Evolutionary conservation across 2,797 vertebrate genomes (phyloP).

Genomic region (Oreortyx pictus): DNA sequence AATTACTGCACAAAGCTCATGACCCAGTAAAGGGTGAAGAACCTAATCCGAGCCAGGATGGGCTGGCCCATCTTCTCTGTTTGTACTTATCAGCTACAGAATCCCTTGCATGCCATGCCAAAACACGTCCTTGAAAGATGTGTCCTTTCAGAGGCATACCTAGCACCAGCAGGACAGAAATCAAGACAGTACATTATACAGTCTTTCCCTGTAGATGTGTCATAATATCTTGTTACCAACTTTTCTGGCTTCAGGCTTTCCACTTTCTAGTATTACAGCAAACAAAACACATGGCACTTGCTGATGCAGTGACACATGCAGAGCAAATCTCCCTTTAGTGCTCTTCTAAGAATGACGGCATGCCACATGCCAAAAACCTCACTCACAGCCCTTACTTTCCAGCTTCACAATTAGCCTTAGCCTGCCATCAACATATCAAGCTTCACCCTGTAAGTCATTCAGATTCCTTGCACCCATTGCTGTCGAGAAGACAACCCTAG

Average conservation of each 20-base stretch:
- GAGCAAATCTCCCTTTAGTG: background rate
- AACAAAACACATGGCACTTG: background rate
- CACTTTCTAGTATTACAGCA: background rate
- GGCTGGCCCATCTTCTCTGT: background rate
- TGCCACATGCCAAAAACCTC: background rate
- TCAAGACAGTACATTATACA: accelerated
- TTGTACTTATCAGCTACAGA: background rate
- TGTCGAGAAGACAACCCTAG: background rate
- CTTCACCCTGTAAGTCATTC: background rate
- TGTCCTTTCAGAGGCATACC: background rate
- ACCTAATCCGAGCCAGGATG: background rate
- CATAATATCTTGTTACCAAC: background rate
- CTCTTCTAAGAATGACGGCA: background rate
- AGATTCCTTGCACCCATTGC: background rate
- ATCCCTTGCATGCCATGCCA: background rate
- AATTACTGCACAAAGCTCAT: background rate
- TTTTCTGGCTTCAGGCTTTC: background rate
- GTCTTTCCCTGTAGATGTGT: background rate
- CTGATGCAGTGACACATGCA: background rate
- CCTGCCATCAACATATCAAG: background rate
- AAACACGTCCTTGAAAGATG: background rate
- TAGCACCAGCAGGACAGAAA: background rate
- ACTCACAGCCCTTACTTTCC: background rate
- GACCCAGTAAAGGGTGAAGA: background rate
- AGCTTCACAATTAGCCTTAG: background rate